Conservation (phyloP, 1,140 invertebrate species). For the Parasteatoda tepidariorum region DNA sequence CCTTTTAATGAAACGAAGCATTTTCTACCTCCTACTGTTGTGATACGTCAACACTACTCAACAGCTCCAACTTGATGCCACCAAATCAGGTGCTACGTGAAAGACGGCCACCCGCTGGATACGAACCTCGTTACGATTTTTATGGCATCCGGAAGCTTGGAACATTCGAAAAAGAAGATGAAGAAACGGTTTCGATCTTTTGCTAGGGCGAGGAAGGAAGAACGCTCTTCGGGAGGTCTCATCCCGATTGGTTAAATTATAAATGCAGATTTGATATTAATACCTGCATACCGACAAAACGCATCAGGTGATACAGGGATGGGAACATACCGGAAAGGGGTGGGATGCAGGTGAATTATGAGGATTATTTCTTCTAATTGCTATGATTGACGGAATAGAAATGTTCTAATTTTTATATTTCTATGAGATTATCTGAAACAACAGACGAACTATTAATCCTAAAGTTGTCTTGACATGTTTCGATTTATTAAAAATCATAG, state of each 20-base stretch:
- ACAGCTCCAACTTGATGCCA: not conserved
- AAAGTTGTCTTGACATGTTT: too few relatives aligned
- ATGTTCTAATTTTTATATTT: too few relatives aligned
- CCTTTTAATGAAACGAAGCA: not conserved
- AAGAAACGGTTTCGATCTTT: not conserved
- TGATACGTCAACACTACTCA: not conserved
- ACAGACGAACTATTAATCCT: too few relatives aligned
- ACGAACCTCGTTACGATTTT: not conserved
- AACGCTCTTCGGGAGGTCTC: not conserved
- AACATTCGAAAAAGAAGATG: not conserved
- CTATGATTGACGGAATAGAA: not conserved
- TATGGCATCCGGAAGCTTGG: not conserved
- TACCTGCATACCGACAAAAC: not conserved
- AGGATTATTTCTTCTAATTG: not conserved
- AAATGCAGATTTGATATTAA: not conserved
- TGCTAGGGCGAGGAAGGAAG: too few relatives aligned
- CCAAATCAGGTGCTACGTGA: not conserved
- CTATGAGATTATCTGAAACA: too few relatives aligned
- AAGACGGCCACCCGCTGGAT: not conserved
- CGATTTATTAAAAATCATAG: too few relatives aligned
- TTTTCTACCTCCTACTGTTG: not conserved
- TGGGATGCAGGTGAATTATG: not conserved
- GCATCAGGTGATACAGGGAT: not conserved
- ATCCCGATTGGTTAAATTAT: not conserved
- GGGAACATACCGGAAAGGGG: not conserved